phyloP scores from a whole-genome alignment of 2,888 invertebrate genomes.

The Orthonychiurus folsomi region DNA sequence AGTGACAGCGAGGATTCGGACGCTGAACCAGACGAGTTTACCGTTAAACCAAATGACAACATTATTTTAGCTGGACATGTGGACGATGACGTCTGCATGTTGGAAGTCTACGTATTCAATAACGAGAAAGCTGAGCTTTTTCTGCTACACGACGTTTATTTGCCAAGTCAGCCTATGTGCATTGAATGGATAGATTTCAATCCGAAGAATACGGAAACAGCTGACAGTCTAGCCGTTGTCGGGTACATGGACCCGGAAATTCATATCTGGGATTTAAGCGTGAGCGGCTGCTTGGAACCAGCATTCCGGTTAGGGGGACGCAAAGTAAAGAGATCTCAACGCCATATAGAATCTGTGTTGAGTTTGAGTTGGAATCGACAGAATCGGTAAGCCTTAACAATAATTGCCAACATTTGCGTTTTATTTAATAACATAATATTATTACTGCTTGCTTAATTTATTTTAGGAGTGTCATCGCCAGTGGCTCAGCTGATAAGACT shows the following conservation, averaged over 20 bases:
- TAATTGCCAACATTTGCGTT: background rate
- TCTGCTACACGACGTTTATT: constrained; percentile 83
- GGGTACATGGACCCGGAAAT: constrained; percentile 88
- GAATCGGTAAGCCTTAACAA: constrained; percentile 50
- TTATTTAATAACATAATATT: constrained; percentile 5
- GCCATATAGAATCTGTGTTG: constrained; percentile 84
- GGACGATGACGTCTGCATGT: constrained; percentile 71
- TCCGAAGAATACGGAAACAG: constrained; percentile 56
- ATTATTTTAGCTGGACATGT: constrained; percentile 77
- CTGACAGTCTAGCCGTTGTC: constrained; percentile 80
- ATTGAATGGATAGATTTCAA: constrained; percentile 89
- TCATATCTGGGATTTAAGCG: constrained; percentile 93
- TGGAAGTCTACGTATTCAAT: constrained; percentile 91
- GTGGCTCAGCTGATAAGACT: constrained; percentile 82
- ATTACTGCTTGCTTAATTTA: background rate
- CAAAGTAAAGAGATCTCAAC: constrained; percentile 56
- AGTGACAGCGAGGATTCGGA: constrained; percentile 52
- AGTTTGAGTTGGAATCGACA: constrained; percentile 83
- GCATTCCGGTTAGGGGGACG: constrained; percentile 69
- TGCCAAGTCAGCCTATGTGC: constrained; percentile 82
- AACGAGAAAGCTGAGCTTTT: constrained; percentile 79
- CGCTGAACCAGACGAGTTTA: constrained; percentile 72
- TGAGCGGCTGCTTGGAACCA: constrained; percentile 83
- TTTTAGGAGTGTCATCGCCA: constrained; percentile 73
- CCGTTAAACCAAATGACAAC: constrained; percentile 81